Evolutionary conservation across 1,140 invertebrate genomes (phyloP), one percentile per base, ranked within the genome.

Genomic region (Scylla paramamosain): DNA sequence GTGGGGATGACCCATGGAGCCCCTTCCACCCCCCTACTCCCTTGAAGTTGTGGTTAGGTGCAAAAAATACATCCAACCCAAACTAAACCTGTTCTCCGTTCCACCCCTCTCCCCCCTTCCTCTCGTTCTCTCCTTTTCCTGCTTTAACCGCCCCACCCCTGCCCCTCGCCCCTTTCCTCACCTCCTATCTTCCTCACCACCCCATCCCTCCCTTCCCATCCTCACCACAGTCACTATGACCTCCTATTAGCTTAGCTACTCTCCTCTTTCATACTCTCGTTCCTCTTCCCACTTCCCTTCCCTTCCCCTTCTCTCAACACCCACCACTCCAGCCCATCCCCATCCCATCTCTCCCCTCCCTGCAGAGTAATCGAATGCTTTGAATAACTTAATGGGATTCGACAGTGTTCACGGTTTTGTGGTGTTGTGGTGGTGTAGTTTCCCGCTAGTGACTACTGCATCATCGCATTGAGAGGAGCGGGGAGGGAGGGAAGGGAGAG

Each of bases 241-340:
- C 39, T 39, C 52, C 52, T 8, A 59, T 59, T 59, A 59, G 52
- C 52, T 8, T 12, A 59, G 52, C 1, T 8, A 59, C 67, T 77
- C 67, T 20, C 8, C 20, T 77, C n/a, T 8, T 1, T n/a, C 67
- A n/a, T 77, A 25, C n/a, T 77, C 25, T 20, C 67, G 6, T 77
- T 77, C 67, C 67, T n/a, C 67, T n/a, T n/a, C 52, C 25, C 67
- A 77, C n/a, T n/a, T n/a, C 67, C 67, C 67, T 77, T 77, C 67
- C 67, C n/a, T n/a, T 20, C 67, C 25, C 25, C 8, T n/a, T n/a
- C 67, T 59, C 52, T 12, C n/a, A 25, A 77, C 67, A n/a, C 67
- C 25, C 25, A n/a, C 20, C 67, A n/a, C 20, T n/a, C 20, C 25
- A 77, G n/a, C 67, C 67, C 67, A 20, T 67, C 20, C 59, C 20